Evolutionary conservation across 2,797 vertebrate genomes (phyloP), one percentile per base, ranked within the genome.

Genomic region (Hippoglossus hippoglossus): DNA sequence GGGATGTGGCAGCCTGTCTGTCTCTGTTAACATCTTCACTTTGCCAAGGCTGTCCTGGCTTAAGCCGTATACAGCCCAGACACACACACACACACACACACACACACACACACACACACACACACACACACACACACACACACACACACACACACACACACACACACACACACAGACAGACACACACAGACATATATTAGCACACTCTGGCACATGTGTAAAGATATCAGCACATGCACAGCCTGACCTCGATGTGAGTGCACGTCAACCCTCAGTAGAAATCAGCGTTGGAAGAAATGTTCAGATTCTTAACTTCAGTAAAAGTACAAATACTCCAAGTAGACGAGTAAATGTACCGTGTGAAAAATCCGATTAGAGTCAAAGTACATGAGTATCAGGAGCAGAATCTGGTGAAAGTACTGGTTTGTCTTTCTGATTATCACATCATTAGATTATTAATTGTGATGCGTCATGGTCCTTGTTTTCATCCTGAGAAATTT

Each of bases 1-100:
- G 73, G 71, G 73, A 88, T 84, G 89, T 86, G 85, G 80, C 88
- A 83, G 83, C 77, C 67, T 86, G 86, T 87, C 91, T 72, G 73
- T 77, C 81, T 86, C 66, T 80, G 83, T 90, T 89, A 89, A 83
- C 77, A 73, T 89, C 85, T 88, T 73, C 52, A 59, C 72, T 73
- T 61, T 74, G 75, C 75, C 73, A 85, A 84, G 56, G 71, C 66
- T 73, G 73, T 56, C 71, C 67, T 80, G 78, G 76, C 86, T 71
- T 59, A 22, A 68, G 87, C 89, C 79, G 2, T 58, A 15, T 56
- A 22, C 50, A 75, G 66, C 71, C 10, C 51, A 53, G 1, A 53
- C 41, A 63, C 53, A 25, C 63, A 52, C 63, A 52, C 61, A 47
- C 13, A 26, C 58, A 55, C 49, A 50, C 1, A 55, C 34, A 63